phyloP scores from a whole-genome alignment of 1,140 invertebrate species.

The Propsilocerus akamusi region DNA sequence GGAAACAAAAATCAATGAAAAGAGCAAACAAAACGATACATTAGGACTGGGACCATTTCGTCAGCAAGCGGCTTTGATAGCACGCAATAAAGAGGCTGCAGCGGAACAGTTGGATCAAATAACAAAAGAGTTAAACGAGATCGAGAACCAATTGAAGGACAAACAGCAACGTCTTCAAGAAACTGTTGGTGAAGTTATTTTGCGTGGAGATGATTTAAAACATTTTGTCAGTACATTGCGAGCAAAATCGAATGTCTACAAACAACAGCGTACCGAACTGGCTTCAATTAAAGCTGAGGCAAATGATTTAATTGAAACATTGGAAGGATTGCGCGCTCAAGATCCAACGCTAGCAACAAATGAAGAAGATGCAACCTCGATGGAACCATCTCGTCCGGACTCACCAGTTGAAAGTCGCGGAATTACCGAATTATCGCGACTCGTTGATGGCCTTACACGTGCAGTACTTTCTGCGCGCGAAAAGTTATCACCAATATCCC shows the following conservation, averaged over 20 bases:
- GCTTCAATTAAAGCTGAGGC: constrained; percentile 33
- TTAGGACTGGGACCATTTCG: constrained; percentile 59
- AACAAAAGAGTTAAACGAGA: constrained; percentile 34
- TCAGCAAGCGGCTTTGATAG: constrained; percentile 64
- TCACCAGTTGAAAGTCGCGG: neutral
- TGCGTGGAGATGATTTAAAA: constrained; percentile 68
- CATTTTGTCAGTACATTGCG: constrained; percentile 60
- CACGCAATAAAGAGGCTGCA: constrained; percentile 53
- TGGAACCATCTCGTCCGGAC: constrained; percentile 4
- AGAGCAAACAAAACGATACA: constrained; percentile 41
- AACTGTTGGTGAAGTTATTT: constrained; percentile 24
- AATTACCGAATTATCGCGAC: constrained; percentile 4
- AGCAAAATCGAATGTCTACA: constrained; percentile 60
- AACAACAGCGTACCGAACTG: constrained; percentile 52
- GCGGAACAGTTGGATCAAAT: constrained; percentile 47
- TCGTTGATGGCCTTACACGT: constrained; percentile 7
- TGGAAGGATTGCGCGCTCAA: constrained; percentile 8
- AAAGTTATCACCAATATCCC: constrained; percentile 1
- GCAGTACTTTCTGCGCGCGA: constrained; percentile 4
- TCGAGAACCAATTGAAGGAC: constrained; percentile 31
- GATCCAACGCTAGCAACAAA: constrained; percentile 7
- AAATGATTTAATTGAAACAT: constrained; percentile 7
- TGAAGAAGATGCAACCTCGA: constrained; percentile 4
- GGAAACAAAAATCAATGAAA: constrained; percentile 27
- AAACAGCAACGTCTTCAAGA: constrained; percentile 24